Evolutionary conservation across 2,113 vertebrate genomes (phyloP).

Genomic region (Oreochromis aureus): DNA sequence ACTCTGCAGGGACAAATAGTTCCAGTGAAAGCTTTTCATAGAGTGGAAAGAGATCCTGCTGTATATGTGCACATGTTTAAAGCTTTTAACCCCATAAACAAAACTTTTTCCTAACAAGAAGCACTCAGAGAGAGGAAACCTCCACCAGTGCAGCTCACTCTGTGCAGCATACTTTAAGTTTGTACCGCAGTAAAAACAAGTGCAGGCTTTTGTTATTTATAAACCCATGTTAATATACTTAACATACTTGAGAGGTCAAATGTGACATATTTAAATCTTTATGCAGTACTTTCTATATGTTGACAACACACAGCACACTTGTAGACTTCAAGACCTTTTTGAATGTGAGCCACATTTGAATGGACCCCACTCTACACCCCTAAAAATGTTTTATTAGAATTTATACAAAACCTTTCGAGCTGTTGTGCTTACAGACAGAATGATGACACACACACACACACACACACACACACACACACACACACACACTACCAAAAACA

Average conservation of each 20-base stretch:
- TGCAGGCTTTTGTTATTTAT: not conserved
- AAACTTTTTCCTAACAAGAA: not conserved
- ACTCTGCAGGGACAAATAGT: not conserved
- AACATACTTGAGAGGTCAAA: not conserved
- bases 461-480: not conserved
- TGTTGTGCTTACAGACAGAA: not conserved
- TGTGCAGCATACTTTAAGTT: not conserved
- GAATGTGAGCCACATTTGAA: rapidly evolving
- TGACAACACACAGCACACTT: not conserved
- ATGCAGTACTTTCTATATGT: not conserved
- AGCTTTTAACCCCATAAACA: not conserved
- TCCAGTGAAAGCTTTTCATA: not conserved
- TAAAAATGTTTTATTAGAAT: not conserved
- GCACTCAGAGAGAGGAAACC: not conserved
- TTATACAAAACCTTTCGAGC: not conserved
- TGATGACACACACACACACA: too few relatives aligned
- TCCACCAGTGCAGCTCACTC: not conserved
- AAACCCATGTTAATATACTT: not conserved
- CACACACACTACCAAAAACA: not conserved
- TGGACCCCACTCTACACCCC: not conserved
- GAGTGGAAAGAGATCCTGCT: not conserved
- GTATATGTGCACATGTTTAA: not conserved
- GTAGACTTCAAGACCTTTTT: not conserved
- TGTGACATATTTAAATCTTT: not conserved
- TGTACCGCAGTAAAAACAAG: not conserved